Evolutionary conservation across 1,140 invertebrate species (phyloP).

Genomic region (Halictus rubicundus): DNA sequence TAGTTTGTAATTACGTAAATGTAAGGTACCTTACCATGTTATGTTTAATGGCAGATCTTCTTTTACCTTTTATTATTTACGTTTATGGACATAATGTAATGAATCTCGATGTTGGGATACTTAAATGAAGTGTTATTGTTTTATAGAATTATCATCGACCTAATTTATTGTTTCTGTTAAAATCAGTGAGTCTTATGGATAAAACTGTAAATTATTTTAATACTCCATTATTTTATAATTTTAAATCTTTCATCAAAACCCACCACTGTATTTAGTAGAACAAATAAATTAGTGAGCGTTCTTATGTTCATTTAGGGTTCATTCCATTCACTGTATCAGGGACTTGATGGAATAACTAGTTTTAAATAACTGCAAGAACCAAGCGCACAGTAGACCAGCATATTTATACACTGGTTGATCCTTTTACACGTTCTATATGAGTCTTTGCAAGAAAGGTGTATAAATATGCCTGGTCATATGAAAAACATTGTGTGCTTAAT

Average conservation of each 20-base stretch:
- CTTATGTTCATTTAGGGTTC: not conserved
- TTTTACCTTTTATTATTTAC: conserved; percentile 31
- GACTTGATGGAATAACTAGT: conserved; percentile 46
- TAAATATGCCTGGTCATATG: conserved; percentile 53
- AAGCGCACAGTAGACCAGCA: conserved; percentile 58
- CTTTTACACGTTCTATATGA: conserved; percentile 60
- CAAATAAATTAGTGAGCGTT: conserved; percentile 13
- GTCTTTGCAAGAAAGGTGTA: conserved; percentile 48
- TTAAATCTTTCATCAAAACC: conserved; percentile 12
- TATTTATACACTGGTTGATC: conserved; percentile 62
- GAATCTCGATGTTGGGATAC: conserved; percentile 15
- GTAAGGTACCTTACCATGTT: conserved; percentile 10
- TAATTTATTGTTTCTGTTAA: conserved; percentile 22
- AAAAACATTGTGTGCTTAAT: conserved; percentile 63
- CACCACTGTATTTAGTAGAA: conserved; percentile 4
- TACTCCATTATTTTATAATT: not conserved
- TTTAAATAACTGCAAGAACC: conserved; percentile 34
- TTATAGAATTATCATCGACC: not conserved
- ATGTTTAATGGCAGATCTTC: not conserved
- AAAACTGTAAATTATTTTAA: conserved; percentile 2
- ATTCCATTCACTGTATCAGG: conserved; percentile 32
- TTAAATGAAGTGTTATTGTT: conserved; percentile 15
- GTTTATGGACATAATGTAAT: conserved; percentile 34
- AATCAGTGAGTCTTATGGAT: not conserved
- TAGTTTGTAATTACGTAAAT: conserved; percentile 8